These are phyloP conservation scores for Henricia sp. DNA, from an alignment of 53 echinoderm and acorn worm genomes.

Conservation along the genomic window DNA sequence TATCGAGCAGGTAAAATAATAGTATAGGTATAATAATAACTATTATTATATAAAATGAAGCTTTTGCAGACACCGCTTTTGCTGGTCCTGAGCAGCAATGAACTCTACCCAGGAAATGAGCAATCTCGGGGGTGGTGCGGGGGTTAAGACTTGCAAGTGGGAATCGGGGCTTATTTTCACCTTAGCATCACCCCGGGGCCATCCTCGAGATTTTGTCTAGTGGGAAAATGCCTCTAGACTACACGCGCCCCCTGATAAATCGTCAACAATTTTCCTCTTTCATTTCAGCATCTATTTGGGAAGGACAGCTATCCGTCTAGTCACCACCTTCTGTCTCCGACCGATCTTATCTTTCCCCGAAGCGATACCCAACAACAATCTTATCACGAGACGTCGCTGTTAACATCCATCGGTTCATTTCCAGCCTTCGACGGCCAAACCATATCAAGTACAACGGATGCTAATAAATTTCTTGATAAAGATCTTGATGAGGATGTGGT, in stretches of 20 bases:
- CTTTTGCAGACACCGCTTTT: too few species aligned
- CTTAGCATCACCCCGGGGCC: too few species aligned
- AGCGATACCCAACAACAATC: not conserved
- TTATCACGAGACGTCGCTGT: constrained; percentile 1
- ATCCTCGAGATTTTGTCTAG: too few species aligned
- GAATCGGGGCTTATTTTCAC: too few species aligned
- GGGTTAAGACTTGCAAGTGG: too few species aligned
- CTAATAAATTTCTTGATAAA: constrained; percentile 1
- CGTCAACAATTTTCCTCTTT: not conserved
- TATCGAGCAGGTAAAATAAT: constrained; percentile 20
- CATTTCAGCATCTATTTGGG: not conserved
- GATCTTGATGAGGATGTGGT: not conserved
- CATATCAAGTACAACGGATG: constrained; percentile 54
- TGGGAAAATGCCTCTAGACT: too few species aligned
- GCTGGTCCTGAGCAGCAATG: too few species aligned
- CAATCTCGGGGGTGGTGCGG: too few species aligned
- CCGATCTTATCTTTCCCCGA: constrained; percentile 52
- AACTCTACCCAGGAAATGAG: too few species aligned
- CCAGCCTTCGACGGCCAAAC: constrained; percentile 29
- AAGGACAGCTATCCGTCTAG: constrained; percentile 8
- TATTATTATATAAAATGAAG: too few species aligned
- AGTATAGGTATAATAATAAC: too few species aligned
- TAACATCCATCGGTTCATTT: not conserved
- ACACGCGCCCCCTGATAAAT: too few species aligned
- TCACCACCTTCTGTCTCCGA: constrained; percentile 51